phyloP scores from a whole-genome alignment of 2,797 vertebrate species.

The Gastrophryne carolinensis region DNA sequence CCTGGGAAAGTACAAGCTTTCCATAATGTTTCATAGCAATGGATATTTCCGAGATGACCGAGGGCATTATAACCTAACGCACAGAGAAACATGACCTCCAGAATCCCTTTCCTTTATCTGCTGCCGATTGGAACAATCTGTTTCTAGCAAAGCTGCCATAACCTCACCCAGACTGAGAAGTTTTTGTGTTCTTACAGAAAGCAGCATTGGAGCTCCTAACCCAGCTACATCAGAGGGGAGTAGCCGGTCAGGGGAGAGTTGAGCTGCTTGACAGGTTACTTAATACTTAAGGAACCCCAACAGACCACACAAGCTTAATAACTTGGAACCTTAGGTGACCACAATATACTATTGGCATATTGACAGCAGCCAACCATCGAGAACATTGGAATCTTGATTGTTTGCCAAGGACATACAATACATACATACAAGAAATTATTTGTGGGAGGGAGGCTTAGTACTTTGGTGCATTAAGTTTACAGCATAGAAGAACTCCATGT shows the following conservation, averaged over 20 bases:
- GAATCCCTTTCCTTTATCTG: constrained; percentile 23
- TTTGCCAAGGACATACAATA: too few relatives aligned
- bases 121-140: constrained; percentile 28
- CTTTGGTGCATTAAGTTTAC: too few relatives aligned
- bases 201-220: constrained; percentile 11
- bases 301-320: neutral
- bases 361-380: too few relatives aligned
- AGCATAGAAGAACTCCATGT: too few relatives aligned
- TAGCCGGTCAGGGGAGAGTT: too few relatives aligned
- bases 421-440: too few relatives aligned
- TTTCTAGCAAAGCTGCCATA: constrained; percentile 32
- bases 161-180: neutral
- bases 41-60: constrained; percentile 16
- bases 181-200: neutral
- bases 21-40: neutral
- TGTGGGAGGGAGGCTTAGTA: too few relatives aligned
- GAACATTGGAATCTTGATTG: too few relatives aligned
- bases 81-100: constrained; percentile 30
- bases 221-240: neutral
- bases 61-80: constrained; percentile 40
- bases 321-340: too few relatives aligned
- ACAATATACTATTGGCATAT: too few relatives aligned
- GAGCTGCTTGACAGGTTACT: too few relatives aligned
- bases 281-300: neutral
- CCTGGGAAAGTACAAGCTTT: constrained; percentile 11